phyloP scores from a whole-genome alignment of 2,888 invertebrate genomes.

The Pardosa pseudoannulata region DNA sequence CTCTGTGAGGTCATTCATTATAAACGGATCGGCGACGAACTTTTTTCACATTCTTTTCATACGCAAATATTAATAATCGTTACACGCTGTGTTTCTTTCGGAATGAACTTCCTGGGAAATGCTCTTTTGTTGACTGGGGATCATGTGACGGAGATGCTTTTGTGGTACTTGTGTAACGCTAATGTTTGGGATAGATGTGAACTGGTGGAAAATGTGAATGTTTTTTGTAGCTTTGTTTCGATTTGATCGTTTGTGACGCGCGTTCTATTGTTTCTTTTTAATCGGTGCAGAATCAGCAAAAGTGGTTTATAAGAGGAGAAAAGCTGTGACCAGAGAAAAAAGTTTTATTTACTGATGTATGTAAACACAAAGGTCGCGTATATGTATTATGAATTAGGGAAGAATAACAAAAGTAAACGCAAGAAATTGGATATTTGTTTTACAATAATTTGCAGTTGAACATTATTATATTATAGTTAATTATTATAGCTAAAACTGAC shows the following conservation, averaged over 20 bases:
- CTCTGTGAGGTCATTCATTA: conserved; percentile 7
- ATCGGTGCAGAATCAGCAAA: neutral
- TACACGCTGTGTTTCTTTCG: neutral
- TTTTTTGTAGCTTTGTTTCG: neutral
- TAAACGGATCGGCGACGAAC: neutral
- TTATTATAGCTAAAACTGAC: no score
- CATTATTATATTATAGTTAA: no score
- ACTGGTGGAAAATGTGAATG: neutral
- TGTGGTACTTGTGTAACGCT: neutral
- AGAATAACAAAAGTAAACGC: no score
- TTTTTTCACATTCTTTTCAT: neutral
- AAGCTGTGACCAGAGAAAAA: neutral
- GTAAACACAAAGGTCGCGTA: no score
- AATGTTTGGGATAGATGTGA: neutral
- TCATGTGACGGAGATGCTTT: neutral
- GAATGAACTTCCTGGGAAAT: neutral
- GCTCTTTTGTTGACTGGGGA: neutral
- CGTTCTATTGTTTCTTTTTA: neutral
- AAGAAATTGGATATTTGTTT: no score
- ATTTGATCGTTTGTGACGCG: neutral
- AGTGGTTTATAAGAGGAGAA: neutral
- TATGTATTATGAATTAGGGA: no score
- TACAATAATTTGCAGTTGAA: no score
- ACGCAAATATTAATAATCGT: neutral
- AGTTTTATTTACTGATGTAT: neutral